These are phyloP conservation scores for Pipistrellus pipistrellus DNA, from an alignment of 2,797 vertebrate species.

Conservation along the genomic window DNA sequence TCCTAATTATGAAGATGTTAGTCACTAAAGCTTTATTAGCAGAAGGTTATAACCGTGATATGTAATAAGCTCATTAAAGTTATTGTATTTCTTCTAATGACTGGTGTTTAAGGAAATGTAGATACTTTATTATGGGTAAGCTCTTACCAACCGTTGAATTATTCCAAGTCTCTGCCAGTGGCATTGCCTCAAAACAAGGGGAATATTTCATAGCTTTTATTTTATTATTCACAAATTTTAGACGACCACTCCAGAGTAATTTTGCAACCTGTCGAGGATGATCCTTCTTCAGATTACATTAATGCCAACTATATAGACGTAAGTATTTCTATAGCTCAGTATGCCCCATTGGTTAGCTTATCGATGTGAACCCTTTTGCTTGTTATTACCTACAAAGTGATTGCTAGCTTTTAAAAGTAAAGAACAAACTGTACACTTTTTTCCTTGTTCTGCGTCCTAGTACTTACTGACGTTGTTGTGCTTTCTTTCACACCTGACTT, in stretches of 20 bases:
- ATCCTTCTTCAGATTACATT: conserved; percentile 99
- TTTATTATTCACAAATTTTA: conserved; percentile 84
- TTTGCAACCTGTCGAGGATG: conserved; percentile 98
- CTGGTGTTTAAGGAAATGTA: neutral
- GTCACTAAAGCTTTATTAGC: neutral
- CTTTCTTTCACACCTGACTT: conserved; percentile 98
- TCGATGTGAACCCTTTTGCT: conserved; percentile 94
- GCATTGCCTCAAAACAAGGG: neutral
- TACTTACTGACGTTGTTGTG: conserved; percentile 99
- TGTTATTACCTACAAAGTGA: conserved; percentile 92
- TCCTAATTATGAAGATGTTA: neutral
- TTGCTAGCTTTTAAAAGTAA: conserved; percentile 92
- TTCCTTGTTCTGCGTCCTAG: conserved; percentile 94
- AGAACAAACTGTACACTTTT: conserved; percentile 92
- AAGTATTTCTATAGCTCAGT: conserved; percentile 92
- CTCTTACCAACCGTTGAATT: neutral
- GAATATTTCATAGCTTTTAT: conserved; percentile 29
- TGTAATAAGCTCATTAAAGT: neutral
- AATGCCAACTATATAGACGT: conserved; percentile 99
- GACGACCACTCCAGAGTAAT: conserved; percentile 99
- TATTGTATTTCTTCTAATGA: neutral
- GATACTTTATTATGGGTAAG: neutral
- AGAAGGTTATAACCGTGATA: neutral
- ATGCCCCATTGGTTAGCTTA: conserved; percentile 84
- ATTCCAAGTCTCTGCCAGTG: neutral